Percentiles rank a stretch among this genome's conserved stretches.
phyloP scores from a whole-genome alignment of 2,113 vertebrate genomes.

The Pachycephala philippinensis region DNA sequence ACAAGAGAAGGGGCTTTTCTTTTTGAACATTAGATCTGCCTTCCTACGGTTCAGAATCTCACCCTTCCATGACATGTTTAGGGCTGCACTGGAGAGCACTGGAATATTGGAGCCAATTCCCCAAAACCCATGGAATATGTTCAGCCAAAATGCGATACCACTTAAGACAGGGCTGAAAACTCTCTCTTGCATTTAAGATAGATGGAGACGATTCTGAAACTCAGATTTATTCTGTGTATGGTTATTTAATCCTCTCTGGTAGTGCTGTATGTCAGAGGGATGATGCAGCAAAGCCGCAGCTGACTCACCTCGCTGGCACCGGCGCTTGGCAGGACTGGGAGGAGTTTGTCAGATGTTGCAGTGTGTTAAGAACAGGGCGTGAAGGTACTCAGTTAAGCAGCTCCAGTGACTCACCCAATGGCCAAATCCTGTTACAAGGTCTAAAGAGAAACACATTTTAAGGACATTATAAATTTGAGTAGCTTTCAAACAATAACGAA shows the following conservation, averaged over 20 bases:
- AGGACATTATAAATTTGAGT: background rate
- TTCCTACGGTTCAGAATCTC: background rate
- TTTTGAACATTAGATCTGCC: background rate
- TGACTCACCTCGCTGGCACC: slow-evolving; percentile 14
- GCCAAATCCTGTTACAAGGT: background rate
- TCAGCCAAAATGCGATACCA: background rate
- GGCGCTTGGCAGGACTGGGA: background rate
- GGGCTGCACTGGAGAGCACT: background rate
- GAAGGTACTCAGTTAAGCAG: background rate
- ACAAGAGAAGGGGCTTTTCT: background rate
- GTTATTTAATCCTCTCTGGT: background rate
- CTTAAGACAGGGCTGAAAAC: background rate
- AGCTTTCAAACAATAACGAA: background rate
- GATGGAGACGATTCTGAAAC: background rate
- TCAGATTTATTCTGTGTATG: background rate
- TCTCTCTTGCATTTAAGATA: background rate
- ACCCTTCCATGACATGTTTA: background rate
- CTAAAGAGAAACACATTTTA: background rate
- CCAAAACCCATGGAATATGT: background rate
- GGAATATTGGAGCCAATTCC: background rate
- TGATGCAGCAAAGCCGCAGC: slow-evolving; percentile 2
- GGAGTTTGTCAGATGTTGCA: background rate
- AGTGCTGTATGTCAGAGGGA: background rate
- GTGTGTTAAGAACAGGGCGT: background rate
- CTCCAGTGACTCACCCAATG: background rate